Evolutionary conservation across 2,113 vertebrate genomes (phyloP).

Genomic region (Platysteira castanea): DNA sequence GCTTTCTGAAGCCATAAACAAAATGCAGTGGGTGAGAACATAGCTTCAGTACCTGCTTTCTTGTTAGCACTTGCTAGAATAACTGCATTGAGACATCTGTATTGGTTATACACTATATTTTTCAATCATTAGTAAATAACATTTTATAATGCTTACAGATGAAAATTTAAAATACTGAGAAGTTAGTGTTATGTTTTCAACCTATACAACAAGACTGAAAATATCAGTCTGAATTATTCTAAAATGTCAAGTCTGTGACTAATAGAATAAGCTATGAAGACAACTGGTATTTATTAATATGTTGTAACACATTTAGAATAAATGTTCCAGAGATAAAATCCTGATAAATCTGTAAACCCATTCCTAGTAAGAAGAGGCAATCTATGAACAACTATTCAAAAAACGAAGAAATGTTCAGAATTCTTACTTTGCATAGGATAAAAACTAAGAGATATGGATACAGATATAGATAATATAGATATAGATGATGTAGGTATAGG

Average conservation of each 20-base stretch:
- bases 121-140: slow-evolving; percentile 52
- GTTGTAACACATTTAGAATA: not conserved
- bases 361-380: not conserved
- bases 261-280: not conserved
- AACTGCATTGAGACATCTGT: slow-evolving; percentile 50
- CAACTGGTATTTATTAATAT: not conserved
- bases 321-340: not conserved
- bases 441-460: not conserved
- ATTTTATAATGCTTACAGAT: slow-evolving; percentile 2
- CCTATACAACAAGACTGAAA: not conserved
- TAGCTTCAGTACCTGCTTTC: slow-evolving; percentile 41
- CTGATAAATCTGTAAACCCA: not conserved
- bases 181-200: not conserved
- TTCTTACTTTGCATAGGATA: not conserved
- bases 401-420: not conserved
- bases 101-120: slow-evolving; percentile 45
- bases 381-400: not conserved
- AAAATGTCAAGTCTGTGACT: not conserved
- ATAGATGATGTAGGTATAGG: not conserved
- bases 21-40: slow-evolving; percentile 27
- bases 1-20: slow-evolving; percentile 47
- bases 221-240: not conserved
- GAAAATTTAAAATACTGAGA: not conserved
- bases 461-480: not conserved
- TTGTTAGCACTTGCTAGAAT: slow-evolving; percentile 38